A percentile compares a stretch with the other conserved stretches of the same genome.
phyloP scores from a whole-genome alignment of 2,888 invertebrate genomes.

The Sphaerophoria rueppellii region DNA sequence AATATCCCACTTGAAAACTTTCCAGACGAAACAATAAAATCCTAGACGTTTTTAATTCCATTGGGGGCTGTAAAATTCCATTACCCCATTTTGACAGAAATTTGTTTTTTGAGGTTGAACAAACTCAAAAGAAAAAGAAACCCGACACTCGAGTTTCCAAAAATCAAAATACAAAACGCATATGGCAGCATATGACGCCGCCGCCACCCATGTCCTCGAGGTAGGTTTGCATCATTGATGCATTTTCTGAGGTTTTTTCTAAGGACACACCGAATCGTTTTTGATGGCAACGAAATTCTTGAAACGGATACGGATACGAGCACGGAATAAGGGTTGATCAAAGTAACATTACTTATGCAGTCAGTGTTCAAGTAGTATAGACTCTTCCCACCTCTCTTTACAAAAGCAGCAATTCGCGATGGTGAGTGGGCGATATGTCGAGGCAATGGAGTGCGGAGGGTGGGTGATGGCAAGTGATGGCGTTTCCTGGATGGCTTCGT shows the following conservation, averaged over 20 bases:
- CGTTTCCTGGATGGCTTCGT: conserved; percentile 30
- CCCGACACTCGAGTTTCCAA: background rate
- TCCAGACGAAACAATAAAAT: conserved; percentile 72
- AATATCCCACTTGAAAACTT: conserved; percentile 55
- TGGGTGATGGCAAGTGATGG: conserved; percentile 19
- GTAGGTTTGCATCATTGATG: conserved; percentile 69
- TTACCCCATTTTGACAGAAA: conserved; percentile 31
- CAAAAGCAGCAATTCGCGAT: background rate
- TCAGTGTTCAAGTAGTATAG: background rate
- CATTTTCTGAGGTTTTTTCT: conserved; percentile 42
- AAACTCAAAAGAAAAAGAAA: conserved; percentile 1
- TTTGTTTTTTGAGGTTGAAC: conserved; percentile 15
- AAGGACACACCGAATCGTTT: conserved; percentile 42
- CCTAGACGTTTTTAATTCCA: conserved; percentile 51
- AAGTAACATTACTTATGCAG: conserved; percentile 48
- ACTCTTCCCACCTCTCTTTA: background rate
- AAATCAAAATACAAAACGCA: conserved; percentile 50
- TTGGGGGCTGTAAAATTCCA: conserved; percentile 53
- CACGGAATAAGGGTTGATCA: conserved; percentile 36
- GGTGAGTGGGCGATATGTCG: background rate
- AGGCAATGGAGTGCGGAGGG: too few species aligned
- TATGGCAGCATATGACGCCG: conserved; percentile 61
- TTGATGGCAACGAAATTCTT: conserved; percentile 7
- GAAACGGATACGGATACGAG: background rate
- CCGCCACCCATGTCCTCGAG: conserved; percentile 49